Evolutionary conservation across 2,797 vertebrate genomes (phyloP), one percentile per base, ranked within the genome.

Genomic region (Macrochelys suwanniensis): DNA sequence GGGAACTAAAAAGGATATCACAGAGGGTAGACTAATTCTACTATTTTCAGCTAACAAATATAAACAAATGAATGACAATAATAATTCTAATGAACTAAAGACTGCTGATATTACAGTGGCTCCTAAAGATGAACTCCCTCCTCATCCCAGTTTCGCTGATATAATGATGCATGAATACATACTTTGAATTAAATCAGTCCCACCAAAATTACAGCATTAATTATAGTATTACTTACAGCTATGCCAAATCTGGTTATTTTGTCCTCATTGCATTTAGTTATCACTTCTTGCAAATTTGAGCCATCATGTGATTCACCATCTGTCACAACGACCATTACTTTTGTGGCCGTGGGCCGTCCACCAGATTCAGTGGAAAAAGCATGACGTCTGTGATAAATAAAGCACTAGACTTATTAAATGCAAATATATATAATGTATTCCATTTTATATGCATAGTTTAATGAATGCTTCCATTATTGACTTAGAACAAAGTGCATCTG

Each of bases 251-350:
- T 98, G 61, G 98, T 98, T 93, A 99, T 99, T 83, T 98, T 98
- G 91, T 98, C 95, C 16, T 95, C 94, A 68, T 99, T 98, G 95
- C 99, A 99, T 4, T 98, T 96, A 21, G 77, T 93, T 51, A 99
- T 99, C 92, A 99, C 98, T 0, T 47, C 6, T 21, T 98, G 92
- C 92, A 98, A 97, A 5, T 65, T 54, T 25, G 81, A 80, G 1
- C 85, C 96, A 50, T 99, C 99, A 0, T 99, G 99, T 1, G 99
- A 99, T 97, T 99, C 99, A 5, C 99, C 99, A 0, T 99, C 99
- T 2, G 99, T 99, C 84, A 99, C 99, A 33, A 99, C 99, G 49
- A 99, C 99, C 99, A 99, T 99, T 15, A 99, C 99, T 96, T 99
- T 99, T n/a, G 98, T 98, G 74, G 99, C 99, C 11, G 94, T 95